phyloP scores from a whole-genome alignment of 2,797 vertebrate genomes.

The Phrynocephalus vlangalii region DNA sequence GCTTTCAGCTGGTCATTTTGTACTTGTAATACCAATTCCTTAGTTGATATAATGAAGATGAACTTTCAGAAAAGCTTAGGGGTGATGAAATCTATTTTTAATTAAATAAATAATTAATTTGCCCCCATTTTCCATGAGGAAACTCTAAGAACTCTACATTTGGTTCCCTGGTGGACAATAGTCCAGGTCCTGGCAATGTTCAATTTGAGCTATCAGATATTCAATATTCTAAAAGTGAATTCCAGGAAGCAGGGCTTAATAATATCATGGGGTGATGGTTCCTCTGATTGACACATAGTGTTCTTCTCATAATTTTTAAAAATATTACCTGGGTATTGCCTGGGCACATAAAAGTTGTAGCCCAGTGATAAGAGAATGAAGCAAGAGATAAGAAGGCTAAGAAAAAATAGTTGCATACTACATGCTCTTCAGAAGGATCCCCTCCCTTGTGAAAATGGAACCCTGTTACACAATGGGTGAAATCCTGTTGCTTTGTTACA shows the following conservation, averaged over 20 bases:
- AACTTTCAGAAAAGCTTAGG: neutral
- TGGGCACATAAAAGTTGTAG: no score
- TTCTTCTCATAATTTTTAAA: neutral
- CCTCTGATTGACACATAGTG: neutral
- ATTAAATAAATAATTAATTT: neutral
- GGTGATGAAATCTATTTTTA: neutral
- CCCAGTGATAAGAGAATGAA: no score
- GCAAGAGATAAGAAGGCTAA: no score
- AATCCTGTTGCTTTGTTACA: no score
- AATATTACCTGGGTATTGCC: neutral
- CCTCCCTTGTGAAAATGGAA: no score
- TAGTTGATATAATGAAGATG: neutral
- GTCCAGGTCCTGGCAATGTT: neutral
- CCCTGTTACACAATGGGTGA: no score
- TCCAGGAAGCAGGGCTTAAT: neutral
- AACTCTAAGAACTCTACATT: neutral
- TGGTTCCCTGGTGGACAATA: neutral
- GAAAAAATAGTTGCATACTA: no score
- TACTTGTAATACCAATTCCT: neutral
- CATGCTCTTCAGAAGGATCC: no score
- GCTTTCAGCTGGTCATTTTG: conserved; percentile 17
- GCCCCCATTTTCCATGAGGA: neutral
- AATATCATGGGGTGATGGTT: neutral
- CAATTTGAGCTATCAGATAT: neutral
- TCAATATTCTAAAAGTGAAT: neutral